Evolutionary conservation across 2,888 invertebrate species (phyloP).

Genomic region (Plutella xylostella): DNA sequence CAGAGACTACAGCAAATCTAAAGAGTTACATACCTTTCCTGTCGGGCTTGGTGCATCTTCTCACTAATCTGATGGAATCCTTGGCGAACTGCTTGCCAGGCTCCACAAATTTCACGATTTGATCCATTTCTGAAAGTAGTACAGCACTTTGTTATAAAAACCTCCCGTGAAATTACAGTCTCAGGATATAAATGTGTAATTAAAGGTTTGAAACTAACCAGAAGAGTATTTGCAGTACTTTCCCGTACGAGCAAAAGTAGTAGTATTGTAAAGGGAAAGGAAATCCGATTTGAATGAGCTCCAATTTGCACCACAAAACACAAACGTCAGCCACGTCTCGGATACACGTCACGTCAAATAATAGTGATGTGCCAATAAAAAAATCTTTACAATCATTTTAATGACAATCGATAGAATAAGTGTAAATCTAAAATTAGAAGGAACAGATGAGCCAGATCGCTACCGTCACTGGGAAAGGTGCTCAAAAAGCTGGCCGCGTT

Average conservation of each 20-base stretch:
- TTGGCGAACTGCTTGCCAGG: conserved; percentile 97
- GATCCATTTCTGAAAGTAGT: conserved; percentile 85
- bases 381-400: too few species aligned
- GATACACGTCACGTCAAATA: conserved; percentile 52
- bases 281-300: background rate
- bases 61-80: conserved; percentile 97
- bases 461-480: too few species aligned
- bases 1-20: too few species aligned
- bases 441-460: too few species aligned
- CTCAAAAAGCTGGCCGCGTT: too few species aligned
- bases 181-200: background rate
- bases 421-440: too few species aligned
- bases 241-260: background rate
- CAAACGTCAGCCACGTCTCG: conserved; percentile 65
- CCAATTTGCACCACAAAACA: conserved; percentile 19
- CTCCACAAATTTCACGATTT: conserved; percentile 93
- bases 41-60: conserved; percentile 99
- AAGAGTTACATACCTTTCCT: conserved; percentile 92
- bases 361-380: conserved; percentile 12
- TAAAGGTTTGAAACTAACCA: background rate
- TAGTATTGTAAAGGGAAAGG: background rate
- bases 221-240: background rate
- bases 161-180: background rate
- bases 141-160: background rate
- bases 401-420: too few species aligned